Evolutionary conservation across 1,140 invertebrate species (phyloP), one percentile per base, ranked within the genome.

Genomic region (Drosophila chauvacae): DNA sequence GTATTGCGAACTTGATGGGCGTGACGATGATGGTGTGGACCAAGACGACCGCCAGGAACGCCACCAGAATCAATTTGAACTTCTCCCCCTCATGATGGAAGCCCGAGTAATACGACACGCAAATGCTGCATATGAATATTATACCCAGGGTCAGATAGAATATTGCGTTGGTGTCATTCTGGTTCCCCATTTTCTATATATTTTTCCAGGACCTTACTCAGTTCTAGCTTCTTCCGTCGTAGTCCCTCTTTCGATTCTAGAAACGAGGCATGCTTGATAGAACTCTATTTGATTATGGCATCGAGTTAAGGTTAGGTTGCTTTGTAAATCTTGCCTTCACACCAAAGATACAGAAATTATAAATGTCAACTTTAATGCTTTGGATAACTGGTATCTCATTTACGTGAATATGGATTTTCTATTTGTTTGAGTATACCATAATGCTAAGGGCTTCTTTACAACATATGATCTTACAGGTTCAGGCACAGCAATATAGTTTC

Each of bases 1-100:
- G 3, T 10, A 80, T 1, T 0, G 51, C 4, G 33, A 81, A 81
- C 26, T 59, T 69, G 0, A 91, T 33, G 1, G 77, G 60, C 23
- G 85, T 81, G 0, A 51, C 20, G 3, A 91, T 4, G 1, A 90
- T 16, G n/a, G 57, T 58, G 9, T 81, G 47, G 1, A 69, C 4
- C 0, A 78, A 0, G 0, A 28, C 2, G 10, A 80, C 75, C 1
- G 71, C 2, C 4, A 74, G 28, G 11, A 64, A 50, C 1, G 65
- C 16, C 9, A 78, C 18, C 33, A 63, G 1, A 7, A 85, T 65
- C 6, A 45, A 13, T 4, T 66, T 76, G 18, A 91, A 62, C 18
- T 77, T 77, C 1, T 11, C 44, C 1, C 4, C 0, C 20, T 84
- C 77, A 23, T 90, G 74, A 0, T 9, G 1, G 11, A 72, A 61